Base-by-base conservation (phyloP, 2,797 vertebrate species). In the Telmatherina bonti region DNA sequence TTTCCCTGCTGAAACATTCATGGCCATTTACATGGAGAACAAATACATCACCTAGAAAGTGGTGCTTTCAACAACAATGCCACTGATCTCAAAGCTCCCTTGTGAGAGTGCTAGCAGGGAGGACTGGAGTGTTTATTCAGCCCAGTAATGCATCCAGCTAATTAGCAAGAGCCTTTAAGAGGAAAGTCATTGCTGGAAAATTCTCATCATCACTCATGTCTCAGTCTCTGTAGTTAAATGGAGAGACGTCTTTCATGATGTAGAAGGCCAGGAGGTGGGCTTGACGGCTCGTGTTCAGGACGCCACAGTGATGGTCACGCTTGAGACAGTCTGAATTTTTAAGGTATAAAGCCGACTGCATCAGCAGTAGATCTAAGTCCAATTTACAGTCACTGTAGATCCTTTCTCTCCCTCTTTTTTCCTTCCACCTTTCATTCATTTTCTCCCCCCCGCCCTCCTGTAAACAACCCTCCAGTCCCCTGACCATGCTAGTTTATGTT, bases 301-400 rank as follows among this genome's bases (percentile, higher is more conserved):
- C 85, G 90, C 74, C 59, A 90, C 85, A 88, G 79, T 79, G 82
- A 88, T 51, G 79, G 81, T 74, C 83, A 84, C 72, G 24, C 54
- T 53, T 26, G 15, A 49, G 35, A 61, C n/a, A 7, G 31, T 20
- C 9, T 63, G 22, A 26, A 35, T 52, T 24, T 49, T 51, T 35
- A 33, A 63, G 33, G 45, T 6, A n/a, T 12, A 30, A 55, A 2
- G 53, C n/a, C 20, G 8, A 29, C 45, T 20, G 9, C 12, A 9
- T 27, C 31, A 13, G 15, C 18, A 45, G 15, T 36, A 36, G 47
- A 26, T 18, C 20, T 15, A 20, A 43, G 41, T 43, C 41, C 27
- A 4, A 5, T 47, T 62, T 62, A n/a, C 18, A 30, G 11, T 18
- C 27, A 30, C 27, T 29, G 10, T 45, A n/a, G 27, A 62, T 22